These are phyloP conservation scores for Xyliphius kryptos DNA, from an alignment of 2,113 vertebrate species.

Conservation along the genomic window DNA sequence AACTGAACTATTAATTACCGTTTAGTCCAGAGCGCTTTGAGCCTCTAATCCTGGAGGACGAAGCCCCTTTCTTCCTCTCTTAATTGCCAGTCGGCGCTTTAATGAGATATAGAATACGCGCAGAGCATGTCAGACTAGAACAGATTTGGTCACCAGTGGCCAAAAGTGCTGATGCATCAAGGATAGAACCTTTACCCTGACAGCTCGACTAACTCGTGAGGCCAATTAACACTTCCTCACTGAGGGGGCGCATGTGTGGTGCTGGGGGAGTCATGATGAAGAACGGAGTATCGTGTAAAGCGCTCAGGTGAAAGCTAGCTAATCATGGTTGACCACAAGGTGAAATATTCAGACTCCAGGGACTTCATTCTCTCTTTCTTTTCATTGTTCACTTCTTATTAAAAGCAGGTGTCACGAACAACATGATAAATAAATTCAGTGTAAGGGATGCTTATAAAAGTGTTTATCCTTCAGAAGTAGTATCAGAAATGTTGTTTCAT, in stretches of 20 bases:
- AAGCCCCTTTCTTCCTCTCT: conserved; percentile 17
- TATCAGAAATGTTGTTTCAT: conserved; percentile 57
- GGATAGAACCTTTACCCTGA: conserved; percentile 82
- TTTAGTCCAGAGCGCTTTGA: conserved; percentile 54
- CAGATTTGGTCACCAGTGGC: conserved; percentile 75
- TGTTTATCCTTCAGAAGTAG: conserved; percentile 62
- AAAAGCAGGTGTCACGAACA: conserved; percentile 56
- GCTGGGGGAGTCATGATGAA: conserved; percentile 35
- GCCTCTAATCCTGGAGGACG: conserved; percentile 44
- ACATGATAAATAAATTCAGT: conserved; percentile 65
- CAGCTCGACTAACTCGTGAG: conserved; percentile 78
- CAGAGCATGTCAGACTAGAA: conserved; percentile 71
- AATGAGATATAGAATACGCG: conserved; percentile 81
- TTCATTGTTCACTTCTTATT: conserved; percentile 49
- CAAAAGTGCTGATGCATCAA: conserved; percentile 87
- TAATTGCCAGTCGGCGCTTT: conserved; percentile 52
- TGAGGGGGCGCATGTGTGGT: conserved; percentile 51
- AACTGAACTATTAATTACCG: conserved; percentile 54
- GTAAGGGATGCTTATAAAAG: conserved; percentile 48
- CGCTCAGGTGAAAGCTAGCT: conserved; percentile 60
- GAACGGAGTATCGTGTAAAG: conserved; percentile 51
- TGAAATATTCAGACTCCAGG: conserved; percentile 55
- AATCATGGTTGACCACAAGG: conserved; percentile 64
- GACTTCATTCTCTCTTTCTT: conserved; percentile 47
- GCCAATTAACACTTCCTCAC: conserved; percentile 83